Evolutionary conservation across 2,888 invertebrate species (phyloP).

Genomic region (Empis stercorea): DNA sequence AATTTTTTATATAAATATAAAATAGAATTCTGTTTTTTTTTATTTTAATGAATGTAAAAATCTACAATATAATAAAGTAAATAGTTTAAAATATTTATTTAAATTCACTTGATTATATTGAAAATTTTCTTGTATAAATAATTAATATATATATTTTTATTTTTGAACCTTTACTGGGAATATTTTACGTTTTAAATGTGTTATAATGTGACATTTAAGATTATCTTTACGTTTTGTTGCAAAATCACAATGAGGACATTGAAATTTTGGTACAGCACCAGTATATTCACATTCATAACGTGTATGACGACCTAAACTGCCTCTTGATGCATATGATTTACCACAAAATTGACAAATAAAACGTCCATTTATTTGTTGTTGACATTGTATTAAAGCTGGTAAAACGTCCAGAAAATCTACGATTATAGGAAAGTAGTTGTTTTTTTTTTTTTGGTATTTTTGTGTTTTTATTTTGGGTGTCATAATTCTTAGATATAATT

Average conservation of each 20-base stretch:
- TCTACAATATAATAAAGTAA: too few species aligned
- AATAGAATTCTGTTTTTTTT: too few species aligned
- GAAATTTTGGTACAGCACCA: conserved; percentile 55
- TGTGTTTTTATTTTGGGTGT: not conserved
- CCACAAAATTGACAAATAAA: conserved; percentile 19
- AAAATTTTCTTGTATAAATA: too few species aligned
- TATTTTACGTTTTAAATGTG: conserved; percentile 33
- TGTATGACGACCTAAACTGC: conserved; percentile 48
- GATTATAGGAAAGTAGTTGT: not conserved
- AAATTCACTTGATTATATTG: too few species aligned
- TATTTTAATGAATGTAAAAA: too few species aligned
- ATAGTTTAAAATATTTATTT: too few species aligned
- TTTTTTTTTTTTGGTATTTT: conserved; percentile 2
- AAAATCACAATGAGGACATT: conserved; percentile 55
- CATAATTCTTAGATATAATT: not conserved
- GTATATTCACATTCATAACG: conserved; percentile 57
- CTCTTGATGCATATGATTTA: conserved; percentile 26
- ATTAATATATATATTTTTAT: too few species aligned
- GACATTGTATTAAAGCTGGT: conserved; percentile 6
- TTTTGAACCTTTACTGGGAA: not conserved
- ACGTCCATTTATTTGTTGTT: conserved; percentile 8
- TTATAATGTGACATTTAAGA: conserved; percentile 50
- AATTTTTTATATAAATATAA: too few species aligned
- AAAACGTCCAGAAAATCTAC: conserved; percentile 6
- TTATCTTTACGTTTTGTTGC: conserved; percentile 57